These are phyloP conservation scores for Melinaea menophilus DNA, from an alignment of 2,888 invertebrate species.

Conservation along the genomic window DNA sequence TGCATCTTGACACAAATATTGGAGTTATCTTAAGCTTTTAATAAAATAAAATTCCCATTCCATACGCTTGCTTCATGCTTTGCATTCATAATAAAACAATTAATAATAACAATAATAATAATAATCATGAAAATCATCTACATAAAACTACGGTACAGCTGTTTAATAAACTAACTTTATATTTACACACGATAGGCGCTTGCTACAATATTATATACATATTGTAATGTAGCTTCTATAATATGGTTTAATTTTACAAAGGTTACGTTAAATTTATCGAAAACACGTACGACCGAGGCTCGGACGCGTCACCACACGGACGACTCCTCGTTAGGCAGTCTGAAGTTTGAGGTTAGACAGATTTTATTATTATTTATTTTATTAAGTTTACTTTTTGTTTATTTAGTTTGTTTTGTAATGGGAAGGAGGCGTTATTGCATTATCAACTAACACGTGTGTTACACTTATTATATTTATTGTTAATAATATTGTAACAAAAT, in stretches of 20 bases:
- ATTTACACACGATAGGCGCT: not conserved
- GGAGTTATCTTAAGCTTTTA: no score
- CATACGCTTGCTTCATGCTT: no score
- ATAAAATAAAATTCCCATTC: no score
- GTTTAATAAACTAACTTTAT: no score
- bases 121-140: no score
- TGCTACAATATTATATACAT: not conserved
- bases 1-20: no score
- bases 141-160: no score
- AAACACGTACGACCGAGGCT: conserved; percentile 54
- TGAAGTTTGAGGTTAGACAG: conserved; percentile 80
- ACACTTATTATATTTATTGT: no score
- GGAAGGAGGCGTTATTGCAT: not conserved
- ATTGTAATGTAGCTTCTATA: conserved; percentile 1
- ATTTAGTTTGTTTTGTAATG: conserved; percentile 17
- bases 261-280: conserved; percentile 64
- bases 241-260: conserved; percentile 40
- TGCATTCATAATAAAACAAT: no score
- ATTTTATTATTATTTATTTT: conserved; percentile 22
- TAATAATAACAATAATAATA: no score
- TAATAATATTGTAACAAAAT: no score
- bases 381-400: conserved; percentile 17
- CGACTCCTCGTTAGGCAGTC: conserved; percentile 83
- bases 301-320: conserved; percentile 81
- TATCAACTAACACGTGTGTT: no score